Evolutionary conservation across 2,888 invertebrate species (phyloP), one percentile per base, ranked within the genome.

Genomic region (Prenolepis imparis): DNA sequence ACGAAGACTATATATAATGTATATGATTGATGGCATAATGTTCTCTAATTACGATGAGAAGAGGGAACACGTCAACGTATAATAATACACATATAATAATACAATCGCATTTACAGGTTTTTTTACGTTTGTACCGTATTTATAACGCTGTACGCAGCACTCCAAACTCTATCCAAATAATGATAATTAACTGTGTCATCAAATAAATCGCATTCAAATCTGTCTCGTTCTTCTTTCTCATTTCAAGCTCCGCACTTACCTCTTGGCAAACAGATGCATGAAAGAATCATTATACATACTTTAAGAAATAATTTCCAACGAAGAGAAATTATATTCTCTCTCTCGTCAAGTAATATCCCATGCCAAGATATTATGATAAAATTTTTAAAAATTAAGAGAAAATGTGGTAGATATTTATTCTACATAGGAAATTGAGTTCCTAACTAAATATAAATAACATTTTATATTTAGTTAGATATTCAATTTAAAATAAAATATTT

Each of bases 51-150:
- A 84, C 84, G 84, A 88, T 82, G 80, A 88, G 85, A 15, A 15
- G 12, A 39, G 52, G 52, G 18, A 15, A 3, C 84, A 87, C 83
- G 75, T 88, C 59, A 89, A 89, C 80, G 84, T 89, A 83, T 68
- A 67, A 67, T 66, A 59, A 66, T 52, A 78, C 39, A 70, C 44
- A 61, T 24, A 84, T 63, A 87, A 90, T 86, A 89, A 91, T 91
- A 91, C 92, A 92, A 87, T 91, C 90, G 89, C 91, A 92, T 92
- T 92, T 92, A 93, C 91, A 92, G 91, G 92, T 93, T 93, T 93
- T 61, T 93, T 93, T 93, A 93, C 93, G 93, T 93, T 93, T 93
- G 91, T 93, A 93, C 93, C 91, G 93, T 93, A 92, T 93, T 93
- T 93, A 91, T 78, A 78, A 93, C 88, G 91, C 91, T 92, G 91